A percentile compares a stretch with the other conserved stretches of the same genome.
phyloP scores from a whole-genome alignment of 2,113 vertebrate species.

The Hypomesus transpacificus region DNA sequence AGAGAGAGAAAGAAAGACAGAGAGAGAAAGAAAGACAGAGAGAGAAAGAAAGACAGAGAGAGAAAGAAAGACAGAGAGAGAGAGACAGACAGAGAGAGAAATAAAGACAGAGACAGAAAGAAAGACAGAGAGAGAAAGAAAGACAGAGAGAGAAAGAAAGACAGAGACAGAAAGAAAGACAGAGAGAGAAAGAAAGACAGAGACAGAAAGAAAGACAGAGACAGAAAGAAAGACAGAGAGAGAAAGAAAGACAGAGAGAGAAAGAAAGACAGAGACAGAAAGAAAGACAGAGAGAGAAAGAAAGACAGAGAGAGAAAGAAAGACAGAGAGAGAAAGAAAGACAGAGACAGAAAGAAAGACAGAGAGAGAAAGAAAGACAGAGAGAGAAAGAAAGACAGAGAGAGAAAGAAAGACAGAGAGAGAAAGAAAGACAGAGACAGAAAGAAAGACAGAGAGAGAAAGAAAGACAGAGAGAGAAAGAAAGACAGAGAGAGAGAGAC shows the following conservation, averaged over 20 bases:
- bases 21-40: constrained; percentile 17
- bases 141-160: constrained; percentile 48
- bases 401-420: constrained; percentile 41
- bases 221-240: too few species aligned
- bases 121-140: too few species aligned
- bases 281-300: constrained; percentile 44
- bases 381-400: constrained; percentile 47
- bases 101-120: neutral
- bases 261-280: constrained; percentile 33
- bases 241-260: too few species aligned
- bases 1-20: constrained; percentile 49
- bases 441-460: too few species aligned
- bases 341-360: constrained; percentile 31
- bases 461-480: too few species aligned
- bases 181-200: too few species aligned
- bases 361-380: too few species aligned
- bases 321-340: constrained; percentile 48
- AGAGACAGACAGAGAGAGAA: neutral
- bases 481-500: constrained; percentile 35
- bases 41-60: constrained; percentile 44
- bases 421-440: constrained; percentile 36
- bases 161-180: constrained; percentile 31
- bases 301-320: constrained; percentile 35
- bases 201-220: constrained; percentile 39
- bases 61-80: constrained; percentile 16